Evolutionary conservation across 2,888 invertebrate genomes (phyloP).

Genomic region (Lasioglossum villosulum): DNA sequence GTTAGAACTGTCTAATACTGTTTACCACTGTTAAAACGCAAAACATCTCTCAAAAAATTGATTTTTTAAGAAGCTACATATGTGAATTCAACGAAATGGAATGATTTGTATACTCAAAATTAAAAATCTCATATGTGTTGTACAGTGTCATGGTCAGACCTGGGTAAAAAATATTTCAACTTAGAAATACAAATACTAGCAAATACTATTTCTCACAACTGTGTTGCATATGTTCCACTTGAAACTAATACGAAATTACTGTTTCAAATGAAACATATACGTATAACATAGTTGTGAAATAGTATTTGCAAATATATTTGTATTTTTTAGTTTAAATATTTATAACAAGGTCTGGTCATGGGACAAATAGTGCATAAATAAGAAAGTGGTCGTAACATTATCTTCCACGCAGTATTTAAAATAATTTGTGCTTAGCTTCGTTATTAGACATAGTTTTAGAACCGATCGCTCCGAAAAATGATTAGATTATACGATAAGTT

Average conservation of each 20-base stretch:
- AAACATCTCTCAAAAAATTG: not conserved
- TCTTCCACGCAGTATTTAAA: conserved; percentile 12
- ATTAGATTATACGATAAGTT: not conserved
- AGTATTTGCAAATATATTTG: too few species aligned
- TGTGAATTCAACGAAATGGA: not conserved
- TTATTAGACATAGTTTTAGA: conserved; percentile 10
- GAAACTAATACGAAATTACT: too few species aligned
- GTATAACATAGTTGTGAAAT: too few species aligned
- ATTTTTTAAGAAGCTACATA: too few species aligned
- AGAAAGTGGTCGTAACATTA: conserved; percentile 11
- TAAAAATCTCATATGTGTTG: not conserved
- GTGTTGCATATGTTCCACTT: too few species aligned
- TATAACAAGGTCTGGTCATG: too few species aligned
- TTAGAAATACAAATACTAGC: too few species aligned
- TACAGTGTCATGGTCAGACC: not conserved
- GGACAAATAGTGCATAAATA: not conserved
- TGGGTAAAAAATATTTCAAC: too few species aligned
- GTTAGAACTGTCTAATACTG: not conserved
- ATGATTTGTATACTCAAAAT: not conserved
- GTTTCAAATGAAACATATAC: too few species aligned
- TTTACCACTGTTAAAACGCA: not conserved
- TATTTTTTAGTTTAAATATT: too few species aligned
- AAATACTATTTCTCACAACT: too few species aligned
- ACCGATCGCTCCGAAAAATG: not conserved
- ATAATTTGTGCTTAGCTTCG: conserved; percentile 19